Evolutionary conservation across 2,113 vertebrate genomes (phyloP).

Genomic region (Bostrychus sinensis): DNA sequence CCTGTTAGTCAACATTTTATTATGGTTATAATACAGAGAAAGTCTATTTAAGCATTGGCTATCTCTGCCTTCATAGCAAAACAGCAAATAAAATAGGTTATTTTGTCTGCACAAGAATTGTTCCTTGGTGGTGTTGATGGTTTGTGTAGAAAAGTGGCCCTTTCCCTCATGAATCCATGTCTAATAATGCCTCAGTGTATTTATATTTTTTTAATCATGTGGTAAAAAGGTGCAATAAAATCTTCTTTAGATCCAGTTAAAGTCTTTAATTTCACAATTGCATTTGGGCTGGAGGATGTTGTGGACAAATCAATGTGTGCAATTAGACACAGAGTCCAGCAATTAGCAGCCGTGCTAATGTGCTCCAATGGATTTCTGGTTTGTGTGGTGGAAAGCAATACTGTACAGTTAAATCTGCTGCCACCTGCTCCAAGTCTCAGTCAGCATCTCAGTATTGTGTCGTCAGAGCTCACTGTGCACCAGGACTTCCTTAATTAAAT

Average conservation of each 20-base stretch:
- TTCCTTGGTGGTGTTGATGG: too few species aligned
- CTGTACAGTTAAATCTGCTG: conserved; percentile 59
- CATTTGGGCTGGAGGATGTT: conserved; percentile 62
- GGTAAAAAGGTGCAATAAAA: conserved; percentile 10
- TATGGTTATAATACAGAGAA: too few species aligned
- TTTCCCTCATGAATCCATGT: too few species aligned
- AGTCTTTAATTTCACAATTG: conserved; percentile 73
- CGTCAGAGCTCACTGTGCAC: conserved; percentile 4
- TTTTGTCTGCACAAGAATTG: too few species aligned
- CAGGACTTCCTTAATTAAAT: not conserved
- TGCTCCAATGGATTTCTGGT: conserved; percentile 74
- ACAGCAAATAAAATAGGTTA: too few species aligned
- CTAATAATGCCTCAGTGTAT: too few species aligned
- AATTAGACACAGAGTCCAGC: conserved; percentile 71
- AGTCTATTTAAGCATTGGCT: too few species aligned
- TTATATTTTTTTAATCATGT: conserved; percentile 3
- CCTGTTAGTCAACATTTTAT: too few species aligned
- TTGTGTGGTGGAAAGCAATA: conserved; percentile 64
- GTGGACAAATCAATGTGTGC: conserved; percentile 71
- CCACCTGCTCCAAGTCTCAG: conserved; percentile 66
- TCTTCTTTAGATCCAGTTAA: conserved; percentile 35
- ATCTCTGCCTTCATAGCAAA: too few species aligned
- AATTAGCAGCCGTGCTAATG: conserved; percentile 77
- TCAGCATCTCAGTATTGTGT: conserved; percentile 57
- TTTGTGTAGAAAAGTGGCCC: too few species aligned